Evolutionary conservation across 2,888 invertebrate species (phyloP), one percentile per base, ranked within the genome.

Genomic region (Apodemia duryi): DNA sequence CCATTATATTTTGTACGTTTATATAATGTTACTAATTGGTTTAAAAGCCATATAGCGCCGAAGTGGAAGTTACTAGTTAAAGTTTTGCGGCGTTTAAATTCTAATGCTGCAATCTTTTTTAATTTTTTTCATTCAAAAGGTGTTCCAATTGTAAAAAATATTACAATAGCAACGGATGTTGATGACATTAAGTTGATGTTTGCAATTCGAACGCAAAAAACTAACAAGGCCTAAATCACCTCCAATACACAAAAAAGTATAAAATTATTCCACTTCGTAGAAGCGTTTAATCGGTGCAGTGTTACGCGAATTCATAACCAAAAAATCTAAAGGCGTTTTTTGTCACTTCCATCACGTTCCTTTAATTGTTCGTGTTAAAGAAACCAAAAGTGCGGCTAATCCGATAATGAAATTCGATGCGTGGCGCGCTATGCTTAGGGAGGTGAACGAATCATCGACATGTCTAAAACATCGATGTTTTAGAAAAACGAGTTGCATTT

Each of bases 351-450:
- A 82, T 82, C 81, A 84, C 85, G 84, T 83, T 78, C 80, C 76
- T 81, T 82, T 85, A 87, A 88, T 90, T 86, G 85, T 84, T 80
- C 78, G 77, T 77, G 83, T 80, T 77, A 84, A 83, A 80, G 74
- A 81, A 83, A 83, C 77, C 75, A 84, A 84, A 83, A 83, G 80
- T 80, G 72, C 76, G 74, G 73, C 80, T 86, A 88, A 89, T 88
- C 86, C 84, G 77, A 79, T 84, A 82, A 84, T 81, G 82, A 82
- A 82, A 85, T 84, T 85, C 82, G 80, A 81, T 76, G 79, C 83
- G 78, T 76, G 82, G 77, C 77, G 74, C 76, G 74, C 68, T 68
- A 68, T 72, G 49, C 38, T 67, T 67, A 68, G 64, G 46, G 51
- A 64, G 52, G 68, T 57, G 2, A 9, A 29, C 10, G 4, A 9